Percentiles rank a stretch among this genome's conserved stretches.
These are phyloP conservation scores for Eospalax fontanierii DNA, from an alignment of 2,797 vertebrate species.

Conservation along the genomic window DNA sequence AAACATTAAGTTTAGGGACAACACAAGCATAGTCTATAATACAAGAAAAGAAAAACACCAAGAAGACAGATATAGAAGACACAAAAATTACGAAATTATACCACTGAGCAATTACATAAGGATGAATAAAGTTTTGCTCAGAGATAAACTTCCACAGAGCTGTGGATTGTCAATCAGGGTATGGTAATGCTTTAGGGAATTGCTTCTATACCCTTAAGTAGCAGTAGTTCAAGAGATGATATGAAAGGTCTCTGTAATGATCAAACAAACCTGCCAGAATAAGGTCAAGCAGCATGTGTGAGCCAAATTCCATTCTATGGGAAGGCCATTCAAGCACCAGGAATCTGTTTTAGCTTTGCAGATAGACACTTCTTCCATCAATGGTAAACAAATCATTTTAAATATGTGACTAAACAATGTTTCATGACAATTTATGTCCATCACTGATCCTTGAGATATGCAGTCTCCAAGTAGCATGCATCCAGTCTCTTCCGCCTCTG, in stretches of 20 bases:
- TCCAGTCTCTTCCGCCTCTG: too few species aligned
- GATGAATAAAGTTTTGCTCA: neutral
- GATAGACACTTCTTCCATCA: neutral
- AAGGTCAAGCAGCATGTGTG: neutral
- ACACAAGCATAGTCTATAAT: neutral
- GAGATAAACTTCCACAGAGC: neutral
- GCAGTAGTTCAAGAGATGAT: neutral
- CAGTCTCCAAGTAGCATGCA: too few species aligned
- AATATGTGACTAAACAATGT: neutral
- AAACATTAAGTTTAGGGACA: slow-evolving; percentile 48
- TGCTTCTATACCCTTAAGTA: neutral
- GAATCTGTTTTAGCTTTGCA: neutral
- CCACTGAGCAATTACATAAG: neutral
- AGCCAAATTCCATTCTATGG: slow-evolving; percentile 8
- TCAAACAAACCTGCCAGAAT: too few species aligned
- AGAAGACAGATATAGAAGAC: neutral
- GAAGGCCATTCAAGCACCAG: neutral
- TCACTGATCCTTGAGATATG: neutral
- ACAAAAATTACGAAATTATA: neutral
- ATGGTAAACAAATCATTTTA: neutral
- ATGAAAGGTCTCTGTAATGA: neutral
- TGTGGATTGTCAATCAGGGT: neutral
- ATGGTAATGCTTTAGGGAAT: neutral
- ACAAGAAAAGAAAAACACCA: neutral
- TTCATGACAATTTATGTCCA: neutral